Evolutionary conservation across 30 jellyfish, hydroid and myxozoan genomes (phyloP).

Genomic region (Aurelia sp.): DNA sequence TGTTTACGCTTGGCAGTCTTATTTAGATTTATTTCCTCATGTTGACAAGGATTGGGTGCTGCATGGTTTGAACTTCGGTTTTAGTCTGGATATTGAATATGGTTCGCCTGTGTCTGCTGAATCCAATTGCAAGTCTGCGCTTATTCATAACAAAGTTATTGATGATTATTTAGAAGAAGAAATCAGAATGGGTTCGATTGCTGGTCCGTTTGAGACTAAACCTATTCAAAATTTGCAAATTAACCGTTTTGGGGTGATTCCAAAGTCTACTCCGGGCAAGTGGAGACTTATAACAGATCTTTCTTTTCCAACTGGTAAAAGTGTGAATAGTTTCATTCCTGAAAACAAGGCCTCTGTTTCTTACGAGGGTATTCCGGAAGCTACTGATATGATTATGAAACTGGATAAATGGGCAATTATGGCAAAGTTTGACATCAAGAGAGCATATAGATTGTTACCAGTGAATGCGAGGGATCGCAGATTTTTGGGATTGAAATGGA

Average conservation of each 20-base stretch:
- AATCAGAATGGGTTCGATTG: constrained; percentile 54
- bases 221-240: too few relatives aligned
- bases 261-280: not conserved
- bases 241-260: not conserved
- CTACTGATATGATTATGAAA: not conserved
- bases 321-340: not conserved
- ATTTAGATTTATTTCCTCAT: not conserved
- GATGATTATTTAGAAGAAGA: constrained; percentile 53
- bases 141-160: constrained; percentile 26
- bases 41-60: not conserved
- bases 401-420: too few relatives aligned
- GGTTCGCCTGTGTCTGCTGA: constrained; percentile 38
- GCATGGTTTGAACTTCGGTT: not conserved
- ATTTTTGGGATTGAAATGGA: too few relatives aligned
- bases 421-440: too few relatives aligned
- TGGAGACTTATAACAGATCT: not conserved
- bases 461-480: too few relatives aligned
- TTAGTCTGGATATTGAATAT: not conserved
- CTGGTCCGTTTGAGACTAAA: constrained; percentile 72
- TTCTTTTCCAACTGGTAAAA: not conserved
- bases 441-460: too few relatives aligned
- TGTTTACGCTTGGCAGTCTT: not conserved
- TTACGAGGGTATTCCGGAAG: constrained; percentile 11
- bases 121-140: constrained; percentile 60
- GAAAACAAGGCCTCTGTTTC: not conserved